Base-by-base conservation (phyloP, 2,888 invertebrate genomes). In the Penaeus monodon region DNA sequence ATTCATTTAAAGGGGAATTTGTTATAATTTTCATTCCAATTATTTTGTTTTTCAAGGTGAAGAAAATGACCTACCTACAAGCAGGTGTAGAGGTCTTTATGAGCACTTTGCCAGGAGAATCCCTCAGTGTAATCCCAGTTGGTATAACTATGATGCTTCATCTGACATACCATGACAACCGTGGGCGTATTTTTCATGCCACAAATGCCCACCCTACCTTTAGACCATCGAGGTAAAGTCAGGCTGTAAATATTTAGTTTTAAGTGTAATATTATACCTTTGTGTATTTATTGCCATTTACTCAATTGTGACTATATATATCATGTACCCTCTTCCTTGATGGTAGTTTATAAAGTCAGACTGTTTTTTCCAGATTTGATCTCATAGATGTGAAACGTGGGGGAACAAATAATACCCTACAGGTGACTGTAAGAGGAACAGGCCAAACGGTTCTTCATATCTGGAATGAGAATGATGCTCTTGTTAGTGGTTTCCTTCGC, bases 111-210 rank as follows among this genome's bases (percentile, higher is more conserved):
- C 17, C 65, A 24, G 64, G 80, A 44, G 64, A 74, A 24, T 68
- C 70, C 17, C 65, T 88, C 2, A 68, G 64, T 3, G 38, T 17
- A 29, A 44, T 89, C 24, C 86, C 89, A 4, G 57, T 88, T n/a
- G 89, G 89, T 22, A 73, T 81, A 17, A 33, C 63, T 22, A 44
- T 88, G 6, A 78, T 65, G 17, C 81, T 90, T n/a, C 63, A 68
- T 27, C 73, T 90, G 24, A 68, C 88, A 49, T 81, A 85, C 66
- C 90, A 90, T 66, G 90, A 90, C 74, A 82, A 87, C 84, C 74
- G 87, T 38, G 90, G 88, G 24, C 84, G 90, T 24, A 64, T 44
- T 29, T 90, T 90, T 65, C 86, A 88, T 81, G 90, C 90, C 66
- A 83, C 85, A 24, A 88, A 74, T 73, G 66, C 86, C 2, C 29